Evolutionary conservation across 2,888 invertebrate species (phyloP).

Genomic region (Oligia strigilis): DNA sequence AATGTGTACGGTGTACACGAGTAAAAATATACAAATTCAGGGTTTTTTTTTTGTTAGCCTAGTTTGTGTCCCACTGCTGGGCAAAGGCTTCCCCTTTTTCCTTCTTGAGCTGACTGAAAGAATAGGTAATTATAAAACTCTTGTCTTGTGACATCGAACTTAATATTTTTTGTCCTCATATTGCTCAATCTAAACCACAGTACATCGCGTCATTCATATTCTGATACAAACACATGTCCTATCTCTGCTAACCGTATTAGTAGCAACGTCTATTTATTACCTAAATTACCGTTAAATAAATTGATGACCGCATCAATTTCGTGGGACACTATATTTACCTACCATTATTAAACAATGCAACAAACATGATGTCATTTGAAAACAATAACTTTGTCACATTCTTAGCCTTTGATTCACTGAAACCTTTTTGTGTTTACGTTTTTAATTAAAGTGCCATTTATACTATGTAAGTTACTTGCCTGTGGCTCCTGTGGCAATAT

Average conservation of each 20-base stretch:
- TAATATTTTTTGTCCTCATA: neutral
- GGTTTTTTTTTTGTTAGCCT: no score
- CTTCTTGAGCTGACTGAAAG: neutral
- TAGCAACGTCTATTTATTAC: slow-evolving; percentile 12
- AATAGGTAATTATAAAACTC: neutral
- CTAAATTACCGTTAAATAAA: slow-evolving; percentile 26
- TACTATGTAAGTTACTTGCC: no score
- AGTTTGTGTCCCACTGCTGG: no score
- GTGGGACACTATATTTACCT: neutral
- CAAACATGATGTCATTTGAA: slow-evolving; percentile 20
- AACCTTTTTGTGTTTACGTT: neutral
- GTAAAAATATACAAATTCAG: neutral
- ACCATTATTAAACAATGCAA: neutral
- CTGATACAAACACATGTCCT: neutral
- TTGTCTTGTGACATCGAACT: neutral
- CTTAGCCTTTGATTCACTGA: slow-evolving; percentile 7
- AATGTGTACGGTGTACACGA: neutral
- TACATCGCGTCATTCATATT: neutral
- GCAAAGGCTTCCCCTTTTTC: no score
- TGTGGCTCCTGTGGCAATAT: no score
- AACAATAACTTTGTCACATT: slow-evolving; percentile 13
- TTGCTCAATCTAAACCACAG: neutral
- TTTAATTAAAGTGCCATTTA: no score
- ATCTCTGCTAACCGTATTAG: neutral
- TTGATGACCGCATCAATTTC: slow-evolving; percentile 31